Percentiles rank a stretch among this genome's conserved stretches.
phyloP scores from a whole-genome alignment of 37 sponge, comb jelly and placozoan species.

The Chondrosia reniformis region DNA sequence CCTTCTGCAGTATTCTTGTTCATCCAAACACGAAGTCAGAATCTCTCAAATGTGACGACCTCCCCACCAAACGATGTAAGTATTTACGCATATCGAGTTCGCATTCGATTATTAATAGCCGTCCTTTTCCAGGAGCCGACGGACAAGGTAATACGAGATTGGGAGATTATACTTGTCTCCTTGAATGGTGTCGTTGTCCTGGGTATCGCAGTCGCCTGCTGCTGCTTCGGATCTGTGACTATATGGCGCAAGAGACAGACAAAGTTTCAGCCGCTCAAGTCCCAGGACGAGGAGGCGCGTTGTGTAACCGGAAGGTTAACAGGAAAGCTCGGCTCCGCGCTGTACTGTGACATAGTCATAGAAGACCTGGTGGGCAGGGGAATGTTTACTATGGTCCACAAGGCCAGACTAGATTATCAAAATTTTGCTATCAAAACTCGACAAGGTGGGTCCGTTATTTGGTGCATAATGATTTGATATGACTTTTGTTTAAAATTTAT shows the following conservation, averaged over 20 bases:
- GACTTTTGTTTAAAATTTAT: background rate
- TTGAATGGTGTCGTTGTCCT: constrained; percentile 13
- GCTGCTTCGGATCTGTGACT: constrained; percentile 35
- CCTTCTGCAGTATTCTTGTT: no score
- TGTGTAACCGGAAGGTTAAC: constrained; percentile 36
- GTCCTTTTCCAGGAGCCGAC: no score
- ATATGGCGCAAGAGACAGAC: constrained; percentile 46
- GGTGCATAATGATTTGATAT: background rate
- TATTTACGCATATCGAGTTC: no score
- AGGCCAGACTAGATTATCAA: constrained; percentile 34
- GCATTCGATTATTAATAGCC: no score
- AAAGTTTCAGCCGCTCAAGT: constrained; percentile 43
- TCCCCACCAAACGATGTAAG: no score
- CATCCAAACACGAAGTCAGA: no score
- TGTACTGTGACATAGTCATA: constrained; percentile 44
- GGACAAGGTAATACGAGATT: no score
- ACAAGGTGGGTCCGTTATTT: constrained; percentile 29
- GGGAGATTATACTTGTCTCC: constrained; percentile 25
- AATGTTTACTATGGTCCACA: constrained; percentile 62
- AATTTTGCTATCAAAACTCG: constrained; percentile 56
- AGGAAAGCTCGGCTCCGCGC: constrained; percentile 22
- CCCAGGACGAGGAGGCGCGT: constrained; percentile 2
- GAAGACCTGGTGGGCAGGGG: constrained; percentile 62
- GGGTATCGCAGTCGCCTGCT: constrained; percentile 14
- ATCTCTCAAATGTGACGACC: no score